These are phyloP conservation scores for Heteractis magnifica DNA, from an alignment of 92 coral and sea anemone species.

Conservation along the genomic window DNA sequence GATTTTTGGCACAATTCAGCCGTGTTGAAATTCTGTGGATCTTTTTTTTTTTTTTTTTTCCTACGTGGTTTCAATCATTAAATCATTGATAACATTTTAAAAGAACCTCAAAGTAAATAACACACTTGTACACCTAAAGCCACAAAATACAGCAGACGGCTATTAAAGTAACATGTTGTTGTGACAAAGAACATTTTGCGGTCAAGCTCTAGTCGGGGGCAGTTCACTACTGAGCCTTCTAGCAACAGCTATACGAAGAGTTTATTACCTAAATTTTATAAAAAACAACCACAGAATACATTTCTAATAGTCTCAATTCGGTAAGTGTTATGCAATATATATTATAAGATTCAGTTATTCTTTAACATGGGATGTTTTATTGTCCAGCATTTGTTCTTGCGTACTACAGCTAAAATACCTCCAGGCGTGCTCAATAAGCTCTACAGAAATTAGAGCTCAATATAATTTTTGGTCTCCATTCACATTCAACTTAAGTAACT, in stretches of 20 bases:
- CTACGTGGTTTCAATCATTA: neutral
- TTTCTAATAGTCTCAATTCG: neutral
- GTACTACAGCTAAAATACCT: too few species aligned
- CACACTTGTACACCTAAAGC: neutral
- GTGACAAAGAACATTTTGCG: neutral
- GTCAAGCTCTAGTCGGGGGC: neutral
- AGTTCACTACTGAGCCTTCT: neutral
- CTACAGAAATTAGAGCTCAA: neutral
- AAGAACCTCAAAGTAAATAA: constrained; percentile 5
- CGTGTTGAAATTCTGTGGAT: neutral
- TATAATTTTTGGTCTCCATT: neutral
- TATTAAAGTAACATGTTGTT: neutral
- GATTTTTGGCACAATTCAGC: neutral
- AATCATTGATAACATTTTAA: constrained; percentile 9
- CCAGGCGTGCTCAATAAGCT: too few species aligned
- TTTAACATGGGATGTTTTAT: too few species aligned
- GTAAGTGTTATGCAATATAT: neutral
- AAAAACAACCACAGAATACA: neutral
- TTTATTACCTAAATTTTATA: neutral
- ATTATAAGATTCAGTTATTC: too few species aligned
- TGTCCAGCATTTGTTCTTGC: too few species aligned
- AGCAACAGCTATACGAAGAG: neutral
- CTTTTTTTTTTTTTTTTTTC: neutral
- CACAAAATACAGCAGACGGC: neutral
- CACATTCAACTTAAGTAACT: neutral